A percentile compares a stretch with the other conserved stretches of the same genome.
Conservation (phyloP, 2,113 vertebrate genomes). For the Alces alces region DNA sequence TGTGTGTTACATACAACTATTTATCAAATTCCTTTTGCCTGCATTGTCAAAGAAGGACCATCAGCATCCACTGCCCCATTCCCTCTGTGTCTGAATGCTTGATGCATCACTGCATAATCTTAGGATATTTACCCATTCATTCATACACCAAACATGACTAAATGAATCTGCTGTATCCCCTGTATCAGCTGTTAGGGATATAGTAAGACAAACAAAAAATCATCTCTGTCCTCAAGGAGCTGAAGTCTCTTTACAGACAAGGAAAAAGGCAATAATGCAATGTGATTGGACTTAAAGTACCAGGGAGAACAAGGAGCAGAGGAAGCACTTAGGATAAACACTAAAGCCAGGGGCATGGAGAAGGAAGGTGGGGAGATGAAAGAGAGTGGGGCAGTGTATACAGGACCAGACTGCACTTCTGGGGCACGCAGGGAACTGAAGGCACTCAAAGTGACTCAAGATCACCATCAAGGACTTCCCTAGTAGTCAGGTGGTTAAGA, state of each 20-base stretch:
- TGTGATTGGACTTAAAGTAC: neutral
- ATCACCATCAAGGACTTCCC: neutral
- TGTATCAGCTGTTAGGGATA: neutral
- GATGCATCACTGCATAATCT: neutral
- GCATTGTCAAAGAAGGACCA: neutral
- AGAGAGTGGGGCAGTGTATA: neutral
- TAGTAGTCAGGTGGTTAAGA: neutral
- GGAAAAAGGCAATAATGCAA: neutral
- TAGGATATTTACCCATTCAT: neutral
- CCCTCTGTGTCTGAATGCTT: neutral
- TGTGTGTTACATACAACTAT: neutral
- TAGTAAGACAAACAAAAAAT: neutral
- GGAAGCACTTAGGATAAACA: neutral
- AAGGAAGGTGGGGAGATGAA: neutral
- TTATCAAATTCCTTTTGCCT: neutral
- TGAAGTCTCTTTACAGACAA: neutral
- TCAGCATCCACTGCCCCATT: neutral
- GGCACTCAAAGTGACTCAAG: neutral
- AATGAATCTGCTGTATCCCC: neutral
- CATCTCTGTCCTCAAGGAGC: neutral
- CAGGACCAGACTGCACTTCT: neutral
- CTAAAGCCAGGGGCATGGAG: neutral
- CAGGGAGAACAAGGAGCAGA: neutral
- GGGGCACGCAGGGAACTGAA: neutral
- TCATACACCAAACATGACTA: neutral